phyloP scores from a whole-genome alignment of 2,797 vertebrate genomes.

The Rhodeus uyekii region DNA sequence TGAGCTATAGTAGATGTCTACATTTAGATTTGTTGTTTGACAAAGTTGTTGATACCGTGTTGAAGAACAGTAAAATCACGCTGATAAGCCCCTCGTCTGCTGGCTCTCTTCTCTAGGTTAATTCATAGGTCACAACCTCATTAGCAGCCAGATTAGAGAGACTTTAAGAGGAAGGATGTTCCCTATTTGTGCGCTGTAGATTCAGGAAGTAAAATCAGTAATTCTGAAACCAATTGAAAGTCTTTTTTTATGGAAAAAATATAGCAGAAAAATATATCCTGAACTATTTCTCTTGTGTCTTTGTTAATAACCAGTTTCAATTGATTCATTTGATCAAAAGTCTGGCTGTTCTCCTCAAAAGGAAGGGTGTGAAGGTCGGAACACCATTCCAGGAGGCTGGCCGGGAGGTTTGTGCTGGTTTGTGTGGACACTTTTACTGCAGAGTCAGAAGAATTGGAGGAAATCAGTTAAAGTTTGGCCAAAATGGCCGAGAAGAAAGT shows the following conservation, averaged over 20 bases:
- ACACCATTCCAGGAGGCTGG: background rate
- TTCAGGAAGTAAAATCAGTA: constrained; percentile 59
- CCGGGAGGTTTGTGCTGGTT: background rate
- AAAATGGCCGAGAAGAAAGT: constrained; percentile 79
- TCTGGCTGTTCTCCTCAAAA: background rate
- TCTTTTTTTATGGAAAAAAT: background rate
- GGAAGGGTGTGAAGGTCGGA: constrained; percentile 20
- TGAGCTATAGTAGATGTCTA: background rate
- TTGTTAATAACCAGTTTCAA: background rate
- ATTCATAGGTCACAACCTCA: constrained; percentile 70
- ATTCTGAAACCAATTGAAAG: background rate
- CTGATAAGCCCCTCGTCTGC: constrained; percentile 49
- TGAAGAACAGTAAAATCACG: constrained; percentile 48
- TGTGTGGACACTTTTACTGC: constrained; percentile 13
- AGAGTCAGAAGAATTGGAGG: constrained; percentile 24
- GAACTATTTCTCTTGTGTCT: background rate
- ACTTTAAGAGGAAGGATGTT: constrained; percentile 66
- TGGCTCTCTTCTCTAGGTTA: constrained; percentile 52
- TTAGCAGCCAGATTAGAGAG: constrained; percentile 71
- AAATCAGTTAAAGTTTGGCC: constrained; percentile 29
- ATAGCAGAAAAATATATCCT: background rate
- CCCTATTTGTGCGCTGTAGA: constrained; percentile 56
- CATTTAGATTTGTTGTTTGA: background rate
- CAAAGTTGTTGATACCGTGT: constrained; percentile 18
- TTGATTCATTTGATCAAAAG: background rate